Base-by-base conservation (phyloP, 1,140 invertebrate genomes). In the Anagrus nilaparvatae region DNA sequence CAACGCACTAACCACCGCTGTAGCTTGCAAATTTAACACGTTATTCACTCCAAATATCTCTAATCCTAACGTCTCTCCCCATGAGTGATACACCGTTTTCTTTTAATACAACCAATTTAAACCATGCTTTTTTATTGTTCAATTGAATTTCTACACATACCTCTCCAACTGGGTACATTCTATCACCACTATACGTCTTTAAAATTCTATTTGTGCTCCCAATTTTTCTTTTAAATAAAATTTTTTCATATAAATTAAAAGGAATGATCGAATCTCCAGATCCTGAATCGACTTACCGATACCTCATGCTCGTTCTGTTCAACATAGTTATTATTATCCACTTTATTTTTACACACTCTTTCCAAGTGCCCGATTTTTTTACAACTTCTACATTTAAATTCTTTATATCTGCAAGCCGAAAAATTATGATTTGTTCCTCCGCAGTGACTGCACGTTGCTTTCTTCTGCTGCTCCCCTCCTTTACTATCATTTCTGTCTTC, bases 401-500 rank as follows among this genome's bases (percentile, higher is more conserved):
- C 1, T n/a, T 39, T 45, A 34, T 40, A 40, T 40, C 34, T 45
- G 23, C 43, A 45, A 3, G 20, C 25, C n/a, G 19, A n/a, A n/a
- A 41, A 46, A 17, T 41, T 13, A 13, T 41, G 38, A 2, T 30
- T 16, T 4, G 7, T 18, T 8, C 29, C 21, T n/a, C 43, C 37
- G 18, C 38, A 41, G 28, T 20, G 5, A 6, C 21, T 30, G 14
- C 40, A 43, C 10, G 12, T 27, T 28, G 5, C 10, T 2, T 32
- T 10, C n/a, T 34, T 4, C 2, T 2, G 9, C 18, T 34, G 17
- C 10, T 19, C 18, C 5, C n/a, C 24, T 27, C 12, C n/a, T 30
- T 10, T 30, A n/a, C 12, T 14, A 14, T 13, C 5, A 14, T 14
- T 5, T n/a, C 29, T 13, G 5, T 30, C 5, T 30, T 30, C 12